A percentile compares a stretch with the other conserved stretches of the same genome.
Conservation (phyloP, 2,113 vertebrate genomes). For the Loxodonta africana region DNA sequence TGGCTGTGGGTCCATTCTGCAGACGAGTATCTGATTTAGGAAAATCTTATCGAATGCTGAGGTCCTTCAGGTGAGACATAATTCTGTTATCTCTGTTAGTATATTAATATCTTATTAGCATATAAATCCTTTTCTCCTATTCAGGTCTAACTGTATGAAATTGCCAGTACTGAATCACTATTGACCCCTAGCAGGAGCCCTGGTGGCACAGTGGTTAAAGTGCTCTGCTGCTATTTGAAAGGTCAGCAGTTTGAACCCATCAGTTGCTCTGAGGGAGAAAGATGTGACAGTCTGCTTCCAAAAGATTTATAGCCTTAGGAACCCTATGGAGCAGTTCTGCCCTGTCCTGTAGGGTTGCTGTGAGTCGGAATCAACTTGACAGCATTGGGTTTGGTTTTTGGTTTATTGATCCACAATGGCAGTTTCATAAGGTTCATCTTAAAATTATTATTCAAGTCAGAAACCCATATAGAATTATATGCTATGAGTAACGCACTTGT, state of each 20-base stretch:
- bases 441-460: conserved; percentile 75
- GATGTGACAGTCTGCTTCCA: too few species aligned
- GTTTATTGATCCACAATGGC: conserved; percentile 9
- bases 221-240: too few species aligned
- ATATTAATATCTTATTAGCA: conserved; percentile 52
- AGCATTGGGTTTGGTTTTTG: too few species aligned
- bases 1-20: conserved; percentile 96
- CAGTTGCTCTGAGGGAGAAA: too few species aligned
- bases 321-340: too few species aligned
- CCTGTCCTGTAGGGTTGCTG: too few species aligned
- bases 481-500: conserved; percentile 70
- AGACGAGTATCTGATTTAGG: conserved; percentile 97
- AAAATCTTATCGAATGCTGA: conserved; percentile 95
- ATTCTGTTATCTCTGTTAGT: neutral
- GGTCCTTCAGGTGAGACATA: conserved; percentile 95
- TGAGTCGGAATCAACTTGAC: too few species aligned
- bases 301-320: too few species aligned
- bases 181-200: neutral
- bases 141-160: neutral
- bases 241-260: too few species aligned
- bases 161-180: conserved; percentile 6
- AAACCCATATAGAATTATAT: conserved; percentile 76
- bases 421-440: neutral
- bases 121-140: conserved; percentile 63
- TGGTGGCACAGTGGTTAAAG: too few species aligned